Base-by-base conservation (phyloP, 2,888 invertebrate species). In the Brachyopa scutellaris region DNA sequence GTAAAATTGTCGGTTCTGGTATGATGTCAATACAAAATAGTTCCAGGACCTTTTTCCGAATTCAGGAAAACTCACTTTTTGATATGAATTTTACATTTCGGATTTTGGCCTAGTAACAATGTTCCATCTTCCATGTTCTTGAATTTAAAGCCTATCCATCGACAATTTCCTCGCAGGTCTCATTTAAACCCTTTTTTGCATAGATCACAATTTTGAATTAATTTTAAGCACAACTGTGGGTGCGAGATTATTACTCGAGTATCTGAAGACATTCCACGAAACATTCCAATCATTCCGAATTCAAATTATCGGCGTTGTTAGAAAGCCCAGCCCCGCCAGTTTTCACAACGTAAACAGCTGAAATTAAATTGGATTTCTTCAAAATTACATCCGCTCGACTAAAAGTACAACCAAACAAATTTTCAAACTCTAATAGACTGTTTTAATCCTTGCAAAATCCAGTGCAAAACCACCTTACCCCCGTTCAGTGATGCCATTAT, bases 321-420 rank as follows among this genome's bases (percentile, higher is more conserved):
- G 57, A 59, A 8, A 11, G 8, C 26, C 26, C 11, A 5, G 29
- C 8, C 19, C 7, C 11, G 36, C 1, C 2, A n/a, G 17, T 47
- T 57, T 19, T 26, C 13, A 23, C 5, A 19, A 36, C 23, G 8
- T 19, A 19, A 55, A 40, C 4, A 33, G 33, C 5, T 19, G 17
- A 47, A 36, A 57, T 47, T 47, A 49, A 38, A 70, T 59, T 59
- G 29, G 57, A 59, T 40, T 38, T 38, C 23, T 21, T 55, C 17
- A 31, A 19, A 31, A 19, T 3, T 26, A 47, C 5, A 26, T n/a
- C 29, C 1, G 29, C 31, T 33, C 4, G 4, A 7, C 21, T 26
- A 7, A 59, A 38, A 38, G 17, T 9, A 29, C 42, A 19, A 19
- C 26, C 51, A 13, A 33, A 45, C 49, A 62, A 61, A 38, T 62